A percentile compares a stretch with the other conserved stretches of the same genome.
phyloP scores from a whole-genome alignment of 2,888 invertebrate genomes.

The Tinea trinotella region DNA sequence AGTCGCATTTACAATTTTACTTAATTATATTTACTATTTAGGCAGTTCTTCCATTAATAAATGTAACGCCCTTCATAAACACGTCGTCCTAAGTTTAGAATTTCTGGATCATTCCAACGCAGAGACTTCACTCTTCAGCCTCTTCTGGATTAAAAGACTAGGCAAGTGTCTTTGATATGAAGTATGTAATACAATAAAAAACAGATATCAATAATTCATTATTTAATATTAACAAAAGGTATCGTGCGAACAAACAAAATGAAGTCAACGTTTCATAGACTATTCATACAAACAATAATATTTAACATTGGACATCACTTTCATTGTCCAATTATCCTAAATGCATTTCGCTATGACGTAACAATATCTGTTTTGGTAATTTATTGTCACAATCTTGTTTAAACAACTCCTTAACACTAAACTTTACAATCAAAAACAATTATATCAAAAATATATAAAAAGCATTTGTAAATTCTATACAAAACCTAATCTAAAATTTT shows the following conservation, averaged over 20 bases:
- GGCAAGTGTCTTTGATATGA: too few species aligned
- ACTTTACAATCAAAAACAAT: conserved; percentile 18
- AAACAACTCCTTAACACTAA: conserved; percentile 11
- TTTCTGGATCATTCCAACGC: too few species aligned
- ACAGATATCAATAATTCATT: conserved; percentile 28
- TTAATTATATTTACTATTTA: too few species aligned
- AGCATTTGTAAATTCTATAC: background rate
- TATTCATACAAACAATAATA: conserved; percentile 59
- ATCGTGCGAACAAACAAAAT: conserved; percentile 58
- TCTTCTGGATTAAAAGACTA: too few species aligned
- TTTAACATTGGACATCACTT: conserved; percentile 45
- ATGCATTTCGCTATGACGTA: conserved; percentile 30
- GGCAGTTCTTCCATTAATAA: too few species aligned
- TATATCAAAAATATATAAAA: conserved; percentile 1
- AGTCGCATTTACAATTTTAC: too few species aligned
- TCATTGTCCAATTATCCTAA: conserved; percentile 25
- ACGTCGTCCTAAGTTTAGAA: too few species aligned
- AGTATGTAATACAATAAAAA: too few species aligned
- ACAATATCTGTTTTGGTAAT: conserved; percentile 53
- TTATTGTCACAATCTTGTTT: conserved; percentile 29
- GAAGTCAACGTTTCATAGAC: conserved; percentile 62
- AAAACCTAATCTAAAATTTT: background rate
- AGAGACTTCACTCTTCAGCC: too few species aligned
- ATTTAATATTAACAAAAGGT: conserved; percentile 54
- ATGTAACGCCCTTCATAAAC: too few species aligned